Evolutionary conservation across 2,888 invertebrate genomes (phyloP).

Genomic region (Megastigmus dorsalis): DNA sequence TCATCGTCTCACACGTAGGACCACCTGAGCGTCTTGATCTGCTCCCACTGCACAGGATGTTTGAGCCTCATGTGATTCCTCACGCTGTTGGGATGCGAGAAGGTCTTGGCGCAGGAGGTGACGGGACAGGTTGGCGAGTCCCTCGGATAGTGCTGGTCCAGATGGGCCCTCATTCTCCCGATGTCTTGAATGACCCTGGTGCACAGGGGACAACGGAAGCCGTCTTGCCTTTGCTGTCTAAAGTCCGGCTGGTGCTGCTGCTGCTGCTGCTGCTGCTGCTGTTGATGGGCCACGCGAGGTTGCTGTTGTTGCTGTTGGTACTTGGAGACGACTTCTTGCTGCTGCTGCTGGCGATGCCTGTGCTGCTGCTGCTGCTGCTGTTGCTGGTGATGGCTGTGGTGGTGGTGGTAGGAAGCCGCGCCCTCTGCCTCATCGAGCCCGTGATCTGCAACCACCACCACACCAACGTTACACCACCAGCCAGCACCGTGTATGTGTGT

Average conservation of each 20-base stretch:
- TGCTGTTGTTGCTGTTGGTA: slow-evolving; percentile 38
- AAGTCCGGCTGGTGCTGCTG: slow-evolving; percentile 57
- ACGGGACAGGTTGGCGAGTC: slow-evolving; percentile 90
- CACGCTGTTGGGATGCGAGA: slow-evolving; percentile 90
- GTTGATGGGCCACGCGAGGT: slow-evolving; percentile 46
- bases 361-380: slow-evolving; percentile 60
- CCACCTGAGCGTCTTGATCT: slow-evolving; percentile 88
- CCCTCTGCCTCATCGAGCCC: slow-evolving; percentile 69
- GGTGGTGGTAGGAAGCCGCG: slow-evolving; percentile 71
- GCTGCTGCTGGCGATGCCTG: slow-evolving; percentile 64
- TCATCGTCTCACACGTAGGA: slow-evolving; percentile 77
- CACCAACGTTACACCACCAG: slow-evolving; percentile 74
- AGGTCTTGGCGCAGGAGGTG: slow-evolving; percentile 82
- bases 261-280: slow-evolving; percentile 56
- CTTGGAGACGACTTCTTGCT: slow-evolving; percentile 65
- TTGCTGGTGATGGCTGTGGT: slow-evolving; percentile 71
- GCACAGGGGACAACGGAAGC: slow-evolving; percentile 84
- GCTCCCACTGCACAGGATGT: slow-evolving; percentile 87
- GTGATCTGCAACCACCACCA: slow-evolving; percentile 75
- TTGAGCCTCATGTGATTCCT: slow-evolving; percentile 91
- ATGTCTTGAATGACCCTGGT: slow-evolving; percentile 80
- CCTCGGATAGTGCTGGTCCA: slow-evolving; percentile 89
- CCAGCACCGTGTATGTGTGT: slow-evolving; percentile 47
- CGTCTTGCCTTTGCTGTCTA: too few species aligned
- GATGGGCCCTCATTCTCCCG: slow-evolving; percentile 83